Conservation (phyloP, 1,140 invertebrate species). For the Drosophila mojavensis region DNA sequence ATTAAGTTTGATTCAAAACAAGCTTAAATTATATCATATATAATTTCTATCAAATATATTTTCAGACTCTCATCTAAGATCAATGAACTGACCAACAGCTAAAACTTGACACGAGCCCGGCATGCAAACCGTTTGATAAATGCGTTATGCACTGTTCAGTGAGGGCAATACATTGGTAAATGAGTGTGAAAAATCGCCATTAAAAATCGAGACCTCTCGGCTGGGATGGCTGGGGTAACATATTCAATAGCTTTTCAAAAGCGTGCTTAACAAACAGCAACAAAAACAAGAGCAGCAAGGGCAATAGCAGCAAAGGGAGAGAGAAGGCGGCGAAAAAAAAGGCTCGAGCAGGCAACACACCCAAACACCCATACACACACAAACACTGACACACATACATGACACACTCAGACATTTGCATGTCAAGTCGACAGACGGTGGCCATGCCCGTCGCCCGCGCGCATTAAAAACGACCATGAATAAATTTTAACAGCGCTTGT, state of each 20-base stretch:
- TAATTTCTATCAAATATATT: too few species aligned
- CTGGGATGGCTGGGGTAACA: constrained; percentile 49
- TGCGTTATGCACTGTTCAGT: constrained; percentile 14
- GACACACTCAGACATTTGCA: constrained; percentile 70
- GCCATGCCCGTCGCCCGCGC: constrained; percentile 30
- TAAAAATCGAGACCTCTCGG: constrained; percentile 37
- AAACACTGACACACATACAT: constrained; percentile 33
- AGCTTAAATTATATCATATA: too few species aligned
- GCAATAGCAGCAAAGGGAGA: constrained; percentile 50
- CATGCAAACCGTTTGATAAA: constrained; percentile 4
- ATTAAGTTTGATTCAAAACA: too few species aligned
- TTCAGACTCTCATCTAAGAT: too few species aligned
- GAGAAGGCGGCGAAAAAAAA: constrained; percentile 51
- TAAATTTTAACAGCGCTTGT: constrained; percentile 81
- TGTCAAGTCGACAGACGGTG: constrained; percentile 62
- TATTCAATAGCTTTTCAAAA: constrained; percentile 81
- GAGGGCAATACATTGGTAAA: constrained; percentile 42
- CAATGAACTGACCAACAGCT: too few species aligned
- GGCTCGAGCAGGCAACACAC: constrained; percentile 49
- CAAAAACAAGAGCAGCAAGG: constrained; percentile 56
- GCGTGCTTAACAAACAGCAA: constrained; percentile 67
- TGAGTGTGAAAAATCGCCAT: constrained; percentile 77
- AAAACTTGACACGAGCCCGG: too few species aligned
- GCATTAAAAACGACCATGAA: constrained; percentile 80
- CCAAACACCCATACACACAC: constrained; percentile 37